Percentiles rank a stretch among this genome's conserved stretches.
Evolutionary conservation across 2,797 vertebrate species (phyloP).

Genomic region (Gila robusta): DNA sequence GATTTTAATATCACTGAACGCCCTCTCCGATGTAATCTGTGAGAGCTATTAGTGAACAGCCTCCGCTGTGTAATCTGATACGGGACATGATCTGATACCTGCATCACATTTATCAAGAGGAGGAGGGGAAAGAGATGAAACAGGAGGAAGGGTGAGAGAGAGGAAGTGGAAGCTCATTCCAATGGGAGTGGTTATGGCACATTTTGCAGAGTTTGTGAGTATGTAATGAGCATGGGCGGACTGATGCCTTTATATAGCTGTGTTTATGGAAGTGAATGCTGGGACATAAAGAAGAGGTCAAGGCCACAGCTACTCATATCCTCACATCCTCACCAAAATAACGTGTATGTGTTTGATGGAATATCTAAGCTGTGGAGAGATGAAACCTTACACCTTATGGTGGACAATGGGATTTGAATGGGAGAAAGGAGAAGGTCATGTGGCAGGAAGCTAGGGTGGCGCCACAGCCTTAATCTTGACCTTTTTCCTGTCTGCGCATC

Average conservation of each 20-base stretch:
- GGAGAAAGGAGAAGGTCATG: constrained; percentile 9
- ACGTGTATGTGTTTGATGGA: not conserved
- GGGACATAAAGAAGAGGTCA: constrained; percentile 20
- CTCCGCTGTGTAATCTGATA: constrained; percentile 43
- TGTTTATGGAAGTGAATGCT: constrained; percentile 31
- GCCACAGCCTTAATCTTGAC: constrained; percentile 24
- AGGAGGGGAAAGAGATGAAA: constrained; percentile 5
- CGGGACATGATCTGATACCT: constrained; percentile 35
- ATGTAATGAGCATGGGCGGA: not conserved
- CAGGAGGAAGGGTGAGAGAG: constrained; percentile 10
- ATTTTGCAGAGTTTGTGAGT: not conserved
- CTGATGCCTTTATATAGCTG: not conserved
- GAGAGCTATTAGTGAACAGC: constrained; percentile 30
- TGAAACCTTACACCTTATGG: constrained; percentile 48
- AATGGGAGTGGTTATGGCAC: constrained; percentile 13
- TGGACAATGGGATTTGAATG: constrained; percentile 24
- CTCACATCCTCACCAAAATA: not conserved
- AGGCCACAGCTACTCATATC: not conserved
- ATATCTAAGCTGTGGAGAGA: not conserved
- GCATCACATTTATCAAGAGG: constrained; percentile 27
- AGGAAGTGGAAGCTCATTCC: constrained; percentile 2
- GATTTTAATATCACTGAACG: constrained; percentile 34
- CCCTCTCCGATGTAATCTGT: constrained; percentile 21
- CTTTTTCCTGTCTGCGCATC: constrained; percentile 8
- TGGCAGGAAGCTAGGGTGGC: constrained; percentile 33